A percentile compares a stretch with the other conserved stretches of the same genome.
These are phyloP conservation scores for Prionailurus viverrinus DNA, from an alignment of 2,113 vertebrate genomes.

Conservation along the genomic window DNA sequence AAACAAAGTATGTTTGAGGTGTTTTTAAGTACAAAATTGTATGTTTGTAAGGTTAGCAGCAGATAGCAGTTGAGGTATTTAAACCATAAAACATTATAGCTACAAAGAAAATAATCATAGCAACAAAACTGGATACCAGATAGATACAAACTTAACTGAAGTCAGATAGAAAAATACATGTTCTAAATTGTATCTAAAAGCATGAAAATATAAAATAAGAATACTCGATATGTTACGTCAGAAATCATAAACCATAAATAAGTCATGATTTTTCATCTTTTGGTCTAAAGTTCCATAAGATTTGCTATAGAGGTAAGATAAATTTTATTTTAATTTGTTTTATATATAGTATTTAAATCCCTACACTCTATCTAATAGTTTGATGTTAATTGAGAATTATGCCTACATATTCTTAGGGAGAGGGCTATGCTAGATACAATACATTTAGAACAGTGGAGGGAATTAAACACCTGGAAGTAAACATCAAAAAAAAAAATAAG, in stretches of 20 bases:
- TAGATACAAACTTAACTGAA: neutral
- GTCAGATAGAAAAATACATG: neutral
- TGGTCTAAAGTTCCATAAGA: neutral
- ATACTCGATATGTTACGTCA: neutral
- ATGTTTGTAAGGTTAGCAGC: neutral
- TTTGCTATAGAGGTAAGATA: neutral
- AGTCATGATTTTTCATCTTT: neutral
- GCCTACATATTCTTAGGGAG: neutral
- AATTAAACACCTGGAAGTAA: conserved; percentile 5
- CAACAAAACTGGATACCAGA: neutral
- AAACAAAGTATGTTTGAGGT: neutral
- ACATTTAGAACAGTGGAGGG: neutral
- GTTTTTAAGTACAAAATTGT: neutral
- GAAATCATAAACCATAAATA: neutral
- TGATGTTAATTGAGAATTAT: neutral
- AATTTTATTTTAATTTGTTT: neutral
- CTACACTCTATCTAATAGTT: neutral
- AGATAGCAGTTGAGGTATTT: neutral
- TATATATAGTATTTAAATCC: neutral
- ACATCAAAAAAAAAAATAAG: neutral
- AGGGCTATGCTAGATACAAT: neutral
- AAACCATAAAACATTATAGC: neutral
- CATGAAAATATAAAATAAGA: conserved; percentile 1
- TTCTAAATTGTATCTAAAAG: neutral
- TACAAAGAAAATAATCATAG: neutral